Percentiles rank a stretch among this genome's conserved stretches.
phyloP scores from a whole-genome alignment of 2,113 vertebrate species.

The Phyllopteryx taeniolatus region DNA sequence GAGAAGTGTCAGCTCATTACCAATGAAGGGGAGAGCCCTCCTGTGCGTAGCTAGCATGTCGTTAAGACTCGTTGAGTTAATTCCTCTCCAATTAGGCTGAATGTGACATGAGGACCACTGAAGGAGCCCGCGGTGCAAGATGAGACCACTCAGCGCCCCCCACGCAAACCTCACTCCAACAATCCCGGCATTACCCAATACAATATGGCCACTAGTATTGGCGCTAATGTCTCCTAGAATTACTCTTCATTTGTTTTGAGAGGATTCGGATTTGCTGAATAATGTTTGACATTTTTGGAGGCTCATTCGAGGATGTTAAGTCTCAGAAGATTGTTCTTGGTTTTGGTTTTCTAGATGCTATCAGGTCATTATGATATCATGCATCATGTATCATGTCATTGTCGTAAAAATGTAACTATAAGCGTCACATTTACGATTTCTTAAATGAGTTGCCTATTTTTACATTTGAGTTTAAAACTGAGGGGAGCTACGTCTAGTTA shows the following conservation, averaged over 20 bases:
- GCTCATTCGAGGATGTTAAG: neutral
- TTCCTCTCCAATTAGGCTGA: conserved; percentile 59
- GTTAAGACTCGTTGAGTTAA: conserved; percentile 61
- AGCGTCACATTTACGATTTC: neutral
- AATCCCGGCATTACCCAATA: conserved; percentile 14
- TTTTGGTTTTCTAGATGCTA: neutral
- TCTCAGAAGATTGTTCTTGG: neutral
- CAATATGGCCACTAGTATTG: neutral
- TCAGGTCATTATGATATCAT: too few relatives aligned
- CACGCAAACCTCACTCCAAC: conserved; percentile 29
- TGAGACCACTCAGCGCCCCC: conserved; percentile 40
- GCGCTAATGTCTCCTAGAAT: neutral
- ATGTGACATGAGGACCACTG: conserved; percentile 54
- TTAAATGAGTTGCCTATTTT: neutral
- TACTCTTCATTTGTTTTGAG: neutral
- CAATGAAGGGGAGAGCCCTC: conserved; percentile 24
- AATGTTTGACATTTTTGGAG: neutral
- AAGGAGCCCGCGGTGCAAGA: conserved; percentile 38
- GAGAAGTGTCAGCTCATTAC: too few relatives aligned
- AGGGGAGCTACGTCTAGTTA: neutral
- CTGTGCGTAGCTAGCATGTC: conserved; percentile 37
- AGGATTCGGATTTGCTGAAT: neutral
- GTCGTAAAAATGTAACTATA: neutral
- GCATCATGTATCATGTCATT: too few relatives aligned
- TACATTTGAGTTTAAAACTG: neutral